Evolutionary conservation across 2,888 invertebrate genomes (phyloP), one percentile per base, ranked within the genome.

Genomic region (Tipula lateralis): DNA sequence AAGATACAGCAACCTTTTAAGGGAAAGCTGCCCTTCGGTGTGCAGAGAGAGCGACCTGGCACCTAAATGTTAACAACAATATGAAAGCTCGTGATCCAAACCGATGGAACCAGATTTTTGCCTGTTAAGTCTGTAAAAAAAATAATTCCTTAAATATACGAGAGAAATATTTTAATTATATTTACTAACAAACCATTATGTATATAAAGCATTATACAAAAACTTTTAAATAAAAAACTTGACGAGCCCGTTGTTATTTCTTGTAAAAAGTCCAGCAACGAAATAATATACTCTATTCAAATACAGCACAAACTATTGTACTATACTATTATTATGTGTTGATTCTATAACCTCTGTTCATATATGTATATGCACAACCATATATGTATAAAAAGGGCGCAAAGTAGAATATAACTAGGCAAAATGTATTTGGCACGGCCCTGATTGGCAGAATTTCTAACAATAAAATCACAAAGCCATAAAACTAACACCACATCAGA

Each of bases 381-480:
- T n/a, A n/a, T n/a, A n/a, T n/a, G n/a, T n/a, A n/a, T n/a, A 66
- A 44, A 44, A 44, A 44, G 44, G 66, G 19, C 66, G 24, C 24
- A 66, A 66, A 9, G 9, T 66, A 24, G 66, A 66, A 66, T 24
- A 66, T 24, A 66, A 24, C 66, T 66, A 66, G 66, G 66, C 66
- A 66, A 19, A 66, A 66, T 66, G 24, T 24, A 66, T 66, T 66
- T 66, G 66, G 66, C 66, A 66, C 24, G 66, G 66, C 66, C 66
- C 66, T 66, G 66, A 66, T 66, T 66, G 66, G 66, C 66, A 66
- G 66, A 66, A 66, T 66, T 24, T 24, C 19, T 66, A 66, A 66
- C 66, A 50, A 50, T 50, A 50, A 50, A 50, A 50, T 50, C 44
- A 50, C 19, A 66, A 66, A 66, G 66, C 66, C 66, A 66, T 66